Conservation (phyloP, 2,888 invertebrate genomes). For the Harpagoxenus sublaevis region DNA sequence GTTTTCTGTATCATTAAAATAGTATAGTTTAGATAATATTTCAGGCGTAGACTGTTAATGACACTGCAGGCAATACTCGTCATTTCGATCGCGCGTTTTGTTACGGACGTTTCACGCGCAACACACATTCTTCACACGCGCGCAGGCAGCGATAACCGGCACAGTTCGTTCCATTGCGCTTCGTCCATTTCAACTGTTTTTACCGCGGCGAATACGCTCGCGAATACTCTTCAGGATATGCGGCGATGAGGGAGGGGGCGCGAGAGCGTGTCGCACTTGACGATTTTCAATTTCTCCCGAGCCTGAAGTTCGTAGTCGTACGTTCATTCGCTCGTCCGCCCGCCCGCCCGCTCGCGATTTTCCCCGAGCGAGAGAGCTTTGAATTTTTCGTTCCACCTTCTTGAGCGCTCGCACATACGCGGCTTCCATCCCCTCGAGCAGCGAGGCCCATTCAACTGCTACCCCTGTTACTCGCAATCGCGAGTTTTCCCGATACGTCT, state of each 20-base stretch:
- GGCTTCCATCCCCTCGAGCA: conserved; percentile 51
- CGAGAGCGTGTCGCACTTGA: conserved; percentile 63
- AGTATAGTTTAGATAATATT: neutral
- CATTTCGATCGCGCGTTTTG: conserved; percentile 14
- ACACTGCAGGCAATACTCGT: neutral
- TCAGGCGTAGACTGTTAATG: neutral
- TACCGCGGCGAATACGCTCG: conserved; percentile 15
- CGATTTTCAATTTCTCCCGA: conserved; percentile 65
- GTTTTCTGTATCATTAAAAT: neutral
- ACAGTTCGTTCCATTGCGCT: conserved; percentile 37
- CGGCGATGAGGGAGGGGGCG: conserved; percentile 56
- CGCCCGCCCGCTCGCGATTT: conserved; percentile 37
- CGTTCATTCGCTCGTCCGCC: conserved; percentile 33
- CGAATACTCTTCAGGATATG: conserved; percentile 44
- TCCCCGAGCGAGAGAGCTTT: conserved; percentile 57
- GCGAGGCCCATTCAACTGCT: conserved; percentile 53
- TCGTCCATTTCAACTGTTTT: conserved; percentile 38
- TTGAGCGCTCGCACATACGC: conserved; percentile 30
- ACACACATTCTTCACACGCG: neutral
- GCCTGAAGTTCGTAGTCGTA: conserved; percentile 55
- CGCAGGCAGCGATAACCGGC: neutral
- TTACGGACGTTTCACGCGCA: neutral
- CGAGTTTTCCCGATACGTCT: conserved; percentile 66
- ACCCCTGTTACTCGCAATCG: conserved; percentile 68
- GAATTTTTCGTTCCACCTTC: conserved; percentile 61